Base-by-base conservation (phyloP, 1,140 invertebrate genomes). In the Tetramorium simillimum region DNA sequence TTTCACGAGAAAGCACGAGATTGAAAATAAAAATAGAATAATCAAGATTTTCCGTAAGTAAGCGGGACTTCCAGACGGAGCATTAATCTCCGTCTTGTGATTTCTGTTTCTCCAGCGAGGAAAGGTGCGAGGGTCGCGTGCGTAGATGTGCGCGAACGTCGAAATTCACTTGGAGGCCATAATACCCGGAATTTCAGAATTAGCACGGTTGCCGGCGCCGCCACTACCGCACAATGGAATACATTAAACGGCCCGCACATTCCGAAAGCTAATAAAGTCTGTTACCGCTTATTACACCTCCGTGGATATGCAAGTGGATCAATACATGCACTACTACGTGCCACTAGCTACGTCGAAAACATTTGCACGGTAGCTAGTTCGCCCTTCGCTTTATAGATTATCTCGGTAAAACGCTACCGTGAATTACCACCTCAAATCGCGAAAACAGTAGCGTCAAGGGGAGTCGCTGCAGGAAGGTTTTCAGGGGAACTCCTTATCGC, bases 241-340 rank as follows among this genome's bases (percentile, higher is more conserved):
- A 93, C 91, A 93, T 93, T 93, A 92, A 92, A 92, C 88, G 90
- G 89, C 88, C 87, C 87, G 80, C 90, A 81, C 90, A 84, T 90
- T 89, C 89, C 91, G 62, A 89, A 90, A 92, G 92, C 92, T 93
- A 93, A 93, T 93, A 93, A 93, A 91, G 92, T 93, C 90, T 91
- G 90, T 92, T 92, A 92, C 90, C 90, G 92, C 92, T 93, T 93
- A 92, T 92, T 92, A 92, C 92, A 90, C 88, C 86, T 85, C 24
- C 62, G 80, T 37, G 86, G 75, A 88, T 91, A 86, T 90, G 67
- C 56, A 72, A 65, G 73, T 85, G 82, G 80, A 92, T 92, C 86
- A 85, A 87, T 90, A 87, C 63, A 78, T 72, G 40, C 78, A 18
- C 67, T 21, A 16, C 21, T 72, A 60, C 46, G n/a, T 33, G 10